A percentile compares a stretch with the other conserved stretches of the same genome.
Conservation (phyloP, 1,140 invertebrate genomes). For the Micrasema minimum region DNA sequence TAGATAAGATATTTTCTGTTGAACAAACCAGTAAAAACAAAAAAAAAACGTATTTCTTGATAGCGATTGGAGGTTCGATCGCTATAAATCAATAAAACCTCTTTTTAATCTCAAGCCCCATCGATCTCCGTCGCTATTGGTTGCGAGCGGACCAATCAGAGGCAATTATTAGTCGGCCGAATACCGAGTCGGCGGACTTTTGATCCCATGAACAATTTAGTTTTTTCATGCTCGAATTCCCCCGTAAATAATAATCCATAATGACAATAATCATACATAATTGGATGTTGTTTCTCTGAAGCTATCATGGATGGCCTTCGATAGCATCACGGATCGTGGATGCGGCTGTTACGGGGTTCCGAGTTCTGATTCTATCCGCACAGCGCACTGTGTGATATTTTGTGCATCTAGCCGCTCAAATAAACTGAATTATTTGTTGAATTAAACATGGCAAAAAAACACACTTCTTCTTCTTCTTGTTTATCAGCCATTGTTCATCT, state of each 20-base stretch:
- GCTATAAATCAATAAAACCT: conserved; percentile 44
- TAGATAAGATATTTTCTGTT: no score
- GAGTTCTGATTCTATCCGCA: no score
- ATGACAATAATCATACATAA: conserved; percentile 53
- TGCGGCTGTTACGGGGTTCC: no score
- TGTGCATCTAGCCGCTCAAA: no score
- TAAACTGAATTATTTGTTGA: no score
- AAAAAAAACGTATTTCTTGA: conserved; percentile 13
- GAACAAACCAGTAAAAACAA: no score
- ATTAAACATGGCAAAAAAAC: no score
- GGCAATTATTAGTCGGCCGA: conserved; percentile 1
- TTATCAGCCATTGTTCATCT: no score
- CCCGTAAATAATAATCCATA: conserved; percentile 52
- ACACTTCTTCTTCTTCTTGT: no score
- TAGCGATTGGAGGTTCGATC: conserved; percentile 27
- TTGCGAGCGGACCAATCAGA: conserved; percentile 40
- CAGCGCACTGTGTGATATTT: no score
- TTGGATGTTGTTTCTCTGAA: conserved; percentile 20
- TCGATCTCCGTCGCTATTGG: conserved; percentile 46
- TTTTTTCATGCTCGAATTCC: conserved; percentile 47
- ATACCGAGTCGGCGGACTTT: conserved; percentile 6
- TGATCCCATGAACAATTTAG: conserved; percentile 2
- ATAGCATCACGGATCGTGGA: no score
- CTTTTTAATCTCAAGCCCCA: conserved; percentile 14
- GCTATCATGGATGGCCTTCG: no score